A percentile compares a stretch with the other conserved stretches of the same genome.
Evolutionary conservation across 2,113 vertebrate genomes (phyloP).

Genomic region (Pluvialis apricaria): DNA sequence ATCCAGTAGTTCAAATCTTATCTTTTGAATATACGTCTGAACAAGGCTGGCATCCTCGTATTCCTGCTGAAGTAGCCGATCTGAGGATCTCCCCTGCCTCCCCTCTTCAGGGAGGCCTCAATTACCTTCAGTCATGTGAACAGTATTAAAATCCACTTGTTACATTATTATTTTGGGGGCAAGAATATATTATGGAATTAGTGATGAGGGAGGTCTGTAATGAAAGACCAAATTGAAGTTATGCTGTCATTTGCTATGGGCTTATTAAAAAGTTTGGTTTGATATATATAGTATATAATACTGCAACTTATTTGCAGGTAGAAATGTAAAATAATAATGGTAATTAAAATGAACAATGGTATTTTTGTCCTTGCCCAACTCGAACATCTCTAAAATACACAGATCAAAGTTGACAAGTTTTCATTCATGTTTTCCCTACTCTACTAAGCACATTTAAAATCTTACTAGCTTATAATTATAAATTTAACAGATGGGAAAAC

Average conservation of each 20-base stretch:
- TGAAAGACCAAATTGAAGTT: background rate
- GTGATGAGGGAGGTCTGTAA: background rate
- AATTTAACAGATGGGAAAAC: background rate
- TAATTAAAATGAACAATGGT: background rate
- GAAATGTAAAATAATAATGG: background rate
- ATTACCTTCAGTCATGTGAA: background rate
- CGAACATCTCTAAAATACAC: background rate
- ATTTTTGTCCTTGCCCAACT: background rate
- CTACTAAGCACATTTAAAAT: background rate
- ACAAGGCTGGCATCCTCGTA: background rate
- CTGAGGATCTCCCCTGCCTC: background rate
- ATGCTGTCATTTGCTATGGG: background rate
- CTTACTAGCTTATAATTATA: background rate
- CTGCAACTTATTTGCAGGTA: background rate
- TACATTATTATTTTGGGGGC: background rate
- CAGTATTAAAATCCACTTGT: background rate
- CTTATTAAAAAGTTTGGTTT: background rate
- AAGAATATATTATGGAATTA: background rate
- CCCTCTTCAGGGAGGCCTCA: background rate
- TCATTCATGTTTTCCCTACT: background rate
- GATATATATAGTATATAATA: background rate
- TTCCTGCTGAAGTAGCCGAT: background rate
- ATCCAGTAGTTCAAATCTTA: background rate
- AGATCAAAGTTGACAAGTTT: background rate
- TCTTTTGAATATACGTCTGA: background rate